Conservation (phyloP, 2,797 vertebrate species). For the Passerculus sandwichensis region DNA sequence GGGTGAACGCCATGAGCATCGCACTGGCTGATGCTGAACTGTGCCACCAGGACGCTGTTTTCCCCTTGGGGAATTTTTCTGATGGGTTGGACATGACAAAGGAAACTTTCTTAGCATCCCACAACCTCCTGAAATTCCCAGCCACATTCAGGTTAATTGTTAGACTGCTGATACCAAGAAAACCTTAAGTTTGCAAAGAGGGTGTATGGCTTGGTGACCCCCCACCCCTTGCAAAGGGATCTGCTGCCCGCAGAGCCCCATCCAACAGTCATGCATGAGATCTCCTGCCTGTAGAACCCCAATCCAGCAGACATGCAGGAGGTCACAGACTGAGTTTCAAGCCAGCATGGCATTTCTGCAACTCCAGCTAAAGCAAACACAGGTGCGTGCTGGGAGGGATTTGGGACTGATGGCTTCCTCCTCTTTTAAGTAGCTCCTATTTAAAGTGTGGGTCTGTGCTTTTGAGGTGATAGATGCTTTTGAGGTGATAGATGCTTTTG, state of each 20-base stretch:
- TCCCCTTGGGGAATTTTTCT: background rate
- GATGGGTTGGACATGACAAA: background rate
- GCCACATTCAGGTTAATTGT: background rate
- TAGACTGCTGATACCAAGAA: background rate
- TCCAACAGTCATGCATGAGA: background rate
- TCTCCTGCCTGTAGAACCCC: background rate
- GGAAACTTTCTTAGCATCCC: background rate
- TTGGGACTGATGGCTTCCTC: background rate
- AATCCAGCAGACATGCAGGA: fast-evolving
- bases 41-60: fast-evolving
- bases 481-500: background rate
- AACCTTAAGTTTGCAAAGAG: background rate
- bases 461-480: background rate
- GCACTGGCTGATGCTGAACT: background rate
- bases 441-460: background rate
- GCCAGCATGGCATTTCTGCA: background rate
- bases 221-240: background rate
- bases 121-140: background rate
- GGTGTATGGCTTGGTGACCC: background rate
- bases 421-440: background rate
- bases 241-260: background rate
- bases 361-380: background rate
- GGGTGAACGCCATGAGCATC: background rate
- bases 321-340: background rate
- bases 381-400: background rate